Evolutionary conservation across 2,113 vertebrate genomes (phyloP), one percentile per base, ranked within the genome.

Genomic region (Setophaga kirtlandii): DNA sequence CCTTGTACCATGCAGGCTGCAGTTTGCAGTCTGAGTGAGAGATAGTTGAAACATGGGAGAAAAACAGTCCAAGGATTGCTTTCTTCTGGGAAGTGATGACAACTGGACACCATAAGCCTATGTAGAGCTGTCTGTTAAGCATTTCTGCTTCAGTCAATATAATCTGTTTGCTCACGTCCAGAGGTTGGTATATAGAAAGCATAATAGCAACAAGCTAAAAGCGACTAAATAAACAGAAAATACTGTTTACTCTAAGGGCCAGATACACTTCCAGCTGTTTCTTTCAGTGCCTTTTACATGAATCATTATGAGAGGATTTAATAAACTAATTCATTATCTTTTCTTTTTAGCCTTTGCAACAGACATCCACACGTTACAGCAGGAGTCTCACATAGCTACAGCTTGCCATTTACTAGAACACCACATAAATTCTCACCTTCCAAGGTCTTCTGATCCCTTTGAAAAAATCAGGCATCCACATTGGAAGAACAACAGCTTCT

Each of bases 381-480:
- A 70, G 58, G 41, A 83, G 30, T 31, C 35, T 79, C 12, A 35
- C 2, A 9, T 5, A 78, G 33, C 11, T 64, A 64, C 44, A 90
- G 41, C 37, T 59, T 95, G 53, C 31, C 41, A 59, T 62, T 77
- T 88, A 79, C 21, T 41, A 73, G 33, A 78, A 67, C 46, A 70
- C 7, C 31, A 71, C 39, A 65, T 60, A 76, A 83, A 88, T 78
- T 75, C 97, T 94, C 92, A 98, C 98, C 98, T 98, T 98, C 98
- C 98, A 98, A 12, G 98, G 98, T 95, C 98, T 97, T 92, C 98
- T 95, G 82, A 98, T 98, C 64, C 98, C 98, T 94, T 98, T 98
- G 96, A 98, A 98, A 94, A 98, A 98, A 97, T 98, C 98, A 82
- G 98, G 98, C 98, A 98, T 98, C 98, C 98, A 98, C 98, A 98